Evolutionary conservation across 2,797 vertebrate genomes (phyloP).

Genomic region (Amblyopsis hoosieri): DNA sequence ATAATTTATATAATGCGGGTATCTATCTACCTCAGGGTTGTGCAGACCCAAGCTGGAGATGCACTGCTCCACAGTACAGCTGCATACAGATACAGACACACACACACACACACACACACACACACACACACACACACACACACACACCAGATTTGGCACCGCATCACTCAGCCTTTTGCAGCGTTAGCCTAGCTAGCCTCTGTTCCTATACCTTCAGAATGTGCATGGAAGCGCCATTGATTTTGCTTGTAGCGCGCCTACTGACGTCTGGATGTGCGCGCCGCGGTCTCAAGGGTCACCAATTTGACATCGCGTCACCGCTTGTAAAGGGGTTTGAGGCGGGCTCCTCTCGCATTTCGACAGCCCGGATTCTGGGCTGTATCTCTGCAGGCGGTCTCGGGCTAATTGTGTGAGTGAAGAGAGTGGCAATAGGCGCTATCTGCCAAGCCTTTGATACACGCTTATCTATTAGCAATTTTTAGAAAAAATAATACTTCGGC

Average conservation of each 20-base stretch:
- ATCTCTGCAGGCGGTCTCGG: slow-evolving; percentile 56
- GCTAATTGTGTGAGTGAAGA: slow-evolving; percentile 60
- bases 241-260: slow-evolving; percentile 12
- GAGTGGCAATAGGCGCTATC: slow-evolving; percentile 59
- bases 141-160: slow-evolving; percentile 15
- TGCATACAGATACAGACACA: too few relatives aligned
- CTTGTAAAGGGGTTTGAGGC: slow-evolving; percentile 52
- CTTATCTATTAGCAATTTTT: slow-evolving; percentile 67
- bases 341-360: slow-evolving; percentile 64
- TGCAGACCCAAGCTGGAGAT: too few relatives aligned
- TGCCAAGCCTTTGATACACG: slow-evolving; percentile 70
- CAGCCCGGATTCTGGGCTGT: slow-evolving; percentile 66
- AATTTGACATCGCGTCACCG: slow-evolving; percentile 66
- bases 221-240: too few relatives aligned
- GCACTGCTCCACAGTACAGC: too few relatives aligned
- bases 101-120: not conserved
- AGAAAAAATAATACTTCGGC: slow-evolving; percentile 50
- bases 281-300: slow-evolving; percentile 40
- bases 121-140: not conserved
- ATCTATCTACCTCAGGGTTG: too few relatives aligned
- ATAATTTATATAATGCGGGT: too few relatives aligned
- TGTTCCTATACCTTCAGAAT: too few relatives aligned
- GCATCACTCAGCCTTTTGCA: slow-evolving; percentile 23
- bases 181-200: too few relatives aligned
- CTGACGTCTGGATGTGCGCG: slow-evolving; percentile 23